phyloP scores from a whole-genome alignment of 2,113 vertebrate species.

The Micromys minutus region DNA sequence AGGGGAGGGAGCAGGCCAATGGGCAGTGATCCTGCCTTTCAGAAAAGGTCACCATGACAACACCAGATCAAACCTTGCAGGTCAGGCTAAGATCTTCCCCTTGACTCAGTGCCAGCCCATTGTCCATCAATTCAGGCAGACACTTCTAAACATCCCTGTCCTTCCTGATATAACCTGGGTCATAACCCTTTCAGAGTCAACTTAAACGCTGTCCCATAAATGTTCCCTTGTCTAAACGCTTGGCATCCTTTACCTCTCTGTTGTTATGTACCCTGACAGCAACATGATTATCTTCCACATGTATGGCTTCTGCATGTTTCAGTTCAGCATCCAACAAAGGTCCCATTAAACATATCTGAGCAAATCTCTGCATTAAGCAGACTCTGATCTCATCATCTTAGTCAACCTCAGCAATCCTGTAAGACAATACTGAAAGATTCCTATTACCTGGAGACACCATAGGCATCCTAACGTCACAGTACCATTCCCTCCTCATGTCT shows the following conservation, averaged over 20 bases:
- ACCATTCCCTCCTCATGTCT: background rate
- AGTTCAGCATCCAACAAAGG: background rate
- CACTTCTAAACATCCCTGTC: background rate
- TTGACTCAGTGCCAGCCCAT: background rate
- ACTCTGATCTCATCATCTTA: background rate
- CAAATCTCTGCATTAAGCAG: background rate
- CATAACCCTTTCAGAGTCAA: background rate
- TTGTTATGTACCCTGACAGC: background rate
- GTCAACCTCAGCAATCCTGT: background rate
- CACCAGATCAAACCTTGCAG: background rate
- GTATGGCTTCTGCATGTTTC: background rate
- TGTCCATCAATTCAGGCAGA: background rate
- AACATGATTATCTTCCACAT: background rate
- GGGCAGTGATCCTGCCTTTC: background rate
- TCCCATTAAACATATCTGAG: background rate
- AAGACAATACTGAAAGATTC: background rate
- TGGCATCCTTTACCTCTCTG: background rate
- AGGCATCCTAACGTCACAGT: background rate
- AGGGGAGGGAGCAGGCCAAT: background rate
- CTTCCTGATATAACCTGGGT: background rate
- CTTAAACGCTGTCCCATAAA: background rate
- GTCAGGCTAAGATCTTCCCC: background rate
- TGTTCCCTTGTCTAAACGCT: background rate
- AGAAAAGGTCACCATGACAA: background rate
- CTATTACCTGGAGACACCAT: background rate